Evolutionary conservation across 2,113 vertebrate species (phyloP).

Genomic region (Propithecus coquereli): DNA sequence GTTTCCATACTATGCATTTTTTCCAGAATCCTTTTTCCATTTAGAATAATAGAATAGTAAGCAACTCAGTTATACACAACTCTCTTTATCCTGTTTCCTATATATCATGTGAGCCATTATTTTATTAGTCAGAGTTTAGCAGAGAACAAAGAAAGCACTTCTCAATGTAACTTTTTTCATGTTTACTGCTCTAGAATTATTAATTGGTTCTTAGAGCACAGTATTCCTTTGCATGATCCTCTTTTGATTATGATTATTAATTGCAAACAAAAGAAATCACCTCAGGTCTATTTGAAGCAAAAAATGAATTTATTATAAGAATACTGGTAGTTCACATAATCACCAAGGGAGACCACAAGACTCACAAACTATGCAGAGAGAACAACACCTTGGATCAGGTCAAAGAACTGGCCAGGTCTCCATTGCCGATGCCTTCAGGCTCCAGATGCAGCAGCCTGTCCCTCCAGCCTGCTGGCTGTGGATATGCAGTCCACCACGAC

Average conservation of each 20-base stretch:
- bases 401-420: neutral
- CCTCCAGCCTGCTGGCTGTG: neutral
- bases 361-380: neutral
- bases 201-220: neutral
- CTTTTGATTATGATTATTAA: neutral
- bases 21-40: neutral
- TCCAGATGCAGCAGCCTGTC: too few species aligned
- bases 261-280: neutral
- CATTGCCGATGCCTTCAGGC: neutral
- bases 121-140: neutral
- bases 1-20: neutral
- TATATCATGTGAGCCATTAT: neutral
- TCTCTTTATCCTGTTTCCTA: neutral
- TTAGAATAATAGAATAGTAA: constrained; percentile 18
- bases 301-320: neutral
- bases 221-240: neutral
- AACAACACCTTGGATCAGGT: neutral
- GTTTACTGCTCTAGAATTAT: neutral
- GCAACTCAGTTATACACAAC: neutral
- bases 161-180: neutral
- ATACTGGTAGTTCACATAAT: neutral
- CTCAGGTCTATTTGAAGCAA: neutral
- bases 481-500: too few species aligned
- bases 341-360: neutral
- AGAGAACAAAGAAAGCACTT: neutral